Percentiles rank a stretch among this genome's conserved stretches.
These are phyloP conservation scores for Radopholus similis DNA, from an alignment of 1,140 invertebrate species.

Conservation along the genomic window DNA sequence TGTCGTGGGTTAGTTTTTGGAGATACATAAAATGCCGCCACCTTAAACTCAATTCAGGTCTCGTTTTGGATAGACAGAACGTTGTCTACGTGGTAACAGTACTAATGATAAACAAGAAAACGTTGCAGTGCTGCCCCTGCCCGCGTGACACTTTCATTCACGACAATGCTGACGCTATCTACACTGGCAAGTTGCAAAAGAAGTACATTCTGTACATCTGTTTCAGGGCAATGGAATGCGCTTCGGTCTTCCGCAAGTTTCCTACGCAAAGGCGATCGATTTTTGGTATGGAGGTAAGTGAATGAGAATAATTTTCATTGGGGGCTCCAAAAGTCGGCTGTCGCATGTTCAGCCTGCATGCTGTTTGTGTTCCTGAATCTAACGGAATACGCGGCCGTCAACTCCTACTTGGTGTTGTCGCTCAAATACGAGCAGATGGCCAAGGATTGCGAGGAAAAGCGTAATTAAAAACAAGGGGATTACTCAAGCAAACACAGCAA, in stretches of 20 bases:
- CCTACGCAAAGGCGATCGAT: constrained; percentile 44
- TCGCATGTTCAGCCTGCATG: constrained; percentile 21
- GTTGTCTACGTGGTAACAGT: not conserved
- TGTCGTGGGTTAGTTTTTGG: constrained; percentile 71
- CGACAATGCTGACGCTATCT: constrained; percentile 53
- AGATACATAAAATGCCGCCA: not conserved
- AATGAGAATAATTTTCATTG: constrained; percentile 9
- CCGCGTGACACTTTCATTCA: constrained; percentile 55
- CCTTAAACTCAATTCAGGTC: constrained; percentile 4
- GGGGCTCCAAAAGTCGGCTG: not conserved
- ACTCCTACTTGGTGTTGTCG: constrained; percentile 54
- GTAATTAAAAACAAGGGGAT: too few species aligned
- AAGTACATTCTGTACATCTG: constrained; percentile 19
- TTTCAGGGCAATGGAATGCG: constrained; percentile 40
- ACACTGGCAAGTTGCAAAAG: constrained; percentile 41
- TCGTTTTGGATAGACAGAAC: constrained; percentile 60
- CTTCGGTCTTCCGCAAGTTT: constrained; percentile 47
- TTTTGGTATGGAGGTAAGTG: constrained; percentile 42
- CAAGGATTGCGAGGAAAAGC: constrained; percentile 26
- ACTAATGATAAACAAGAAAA: not conserved
- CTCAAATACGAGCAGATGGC: constrained; percentile 54
- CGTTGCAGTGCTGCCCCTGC: constrained; percentile 50
- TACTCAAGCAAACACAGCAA: too few species aligned
- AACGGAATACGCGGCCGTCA: constrained; percentile 54
- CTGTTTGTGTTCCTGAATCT: constrained; percentile 56